Conservation (phyloP, 2,113 vertebrate species). For the Zonotrichia leucophrys region DNA sequence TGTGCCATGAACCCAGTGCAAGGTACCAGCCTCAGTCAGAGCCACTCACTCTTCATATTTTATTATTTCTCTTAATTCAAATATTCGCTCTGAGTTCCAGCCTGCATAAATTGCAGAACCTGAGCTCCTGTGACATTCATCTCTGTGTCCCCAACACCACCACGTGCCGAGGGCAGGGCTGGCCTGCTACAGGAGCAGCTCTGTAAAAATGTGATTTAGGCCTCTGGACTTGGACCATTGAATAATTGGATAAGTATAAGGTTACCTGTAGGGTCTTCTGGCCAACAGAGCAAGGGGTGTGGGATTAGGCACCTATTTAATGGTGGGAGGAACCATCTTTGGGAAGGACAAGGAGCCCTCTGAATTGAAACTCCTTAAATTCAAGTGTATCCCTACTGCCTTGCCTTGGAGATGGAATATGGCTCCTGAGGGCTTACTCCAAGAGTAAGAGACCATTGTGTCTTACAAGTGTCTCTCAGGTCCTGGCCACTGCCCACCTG, state of each 20-base stretch:
- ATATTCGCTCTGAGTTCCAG: background rate
- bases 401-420: background rate
- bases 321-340: background rate
- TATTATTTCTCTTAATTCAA: background rate
- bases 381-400: background rate
- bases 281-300: background rate
- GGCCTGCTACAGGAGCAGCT: background rate
- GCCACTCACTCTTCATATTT: background rate
- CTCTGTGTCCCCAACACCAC: accelerated
- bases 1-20: background rate
- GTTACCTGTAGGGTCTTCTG: background rate
- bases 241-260: background rate
- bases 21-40: background rate
- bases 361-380: background rate
- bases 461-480: background rate
- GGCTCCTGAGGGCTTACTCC: background rate
- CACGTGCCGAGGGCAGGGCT: background rate
- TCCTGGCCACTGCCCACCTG: background rate
- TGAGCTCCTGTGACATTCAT: background rate
- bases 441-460: background rate
- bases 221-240: background rate
- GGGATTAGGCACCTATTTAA: background rate
- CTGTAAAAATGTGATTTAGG: background rate
- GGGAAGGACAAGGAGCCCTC: background rate
- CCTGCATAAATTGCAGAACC: background rate